phyloP scores from a whole-genome alignment of 2,888 invertebrate genomes.

The Syrista parreyssii region DNA sequence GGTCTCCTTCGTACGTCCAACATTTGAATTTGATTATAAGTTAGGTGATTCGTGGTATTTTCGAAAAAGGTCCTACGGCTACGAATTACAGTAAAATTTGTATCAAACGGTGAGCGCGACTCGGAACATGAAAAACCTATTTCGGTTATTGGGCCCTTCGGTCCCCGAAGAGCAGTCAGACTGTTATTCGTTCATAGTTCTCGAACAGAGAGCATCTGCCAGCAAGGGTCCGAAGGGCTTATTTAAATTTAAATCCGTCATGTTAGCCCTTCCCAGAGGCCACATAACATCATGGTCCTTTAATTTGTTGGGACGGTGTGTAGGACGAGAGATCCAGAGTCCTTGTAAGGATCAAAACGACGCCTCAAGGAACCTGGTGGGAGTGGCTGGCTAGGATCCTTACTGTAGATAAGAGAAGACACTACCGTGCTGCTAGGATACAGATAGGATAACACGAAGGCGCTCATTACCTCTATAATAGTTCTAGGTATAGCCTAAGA shows the following conservation, averaged over 20 bases:
- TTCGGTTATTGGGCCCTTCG: constrained; percentile 19
- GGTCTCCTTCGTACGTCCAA: neutral
- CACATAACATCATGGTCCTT: constrained; percentile 34
- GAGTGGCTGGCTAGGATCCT: constrained; percentile 51
- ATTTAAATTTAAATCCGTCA: constrained; percentile 45
- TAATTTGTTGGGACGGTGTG: constrained; percentile 47
- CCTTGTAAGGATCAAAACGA: constrained; percentile 42
- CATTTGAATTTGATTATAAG: neutral
- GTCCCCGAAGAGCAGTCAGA: neutral
- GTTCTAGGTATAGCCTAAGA: constrained; percentile 38
- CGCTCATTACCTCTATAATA: constrained; percentile 59
- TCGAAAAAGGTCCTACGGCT: neutral
- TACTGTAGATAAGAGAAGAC: constrained; percentile 50
- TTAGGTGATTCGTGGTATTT: neutral
- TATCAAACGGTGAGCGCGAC: constrained; percentile 14
- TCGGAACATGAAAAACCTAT: constrained; percentile 41
- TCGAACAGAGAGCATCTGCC: constrained; percentile 31
- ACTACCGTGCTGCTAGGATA: constrained; percentile 54
- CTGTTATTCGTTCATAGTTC: neutral
- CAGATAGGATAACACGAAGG: constrained; percentile 44
- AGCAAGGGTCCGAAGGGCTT: constrained; percentile 31
- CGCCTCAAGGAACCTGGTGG: constrained; percentile 45
- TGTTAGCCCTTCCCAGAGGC: constrained; percentile 35
- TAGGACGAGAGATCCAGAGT: constrained; percentile 34
- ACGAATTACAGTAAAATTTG: constrained; percentile 3